Conservation (phyloP, 37 sponge, comb jelly and placozoan genomes). For the Mnemiopsis leidyi region DNA sequence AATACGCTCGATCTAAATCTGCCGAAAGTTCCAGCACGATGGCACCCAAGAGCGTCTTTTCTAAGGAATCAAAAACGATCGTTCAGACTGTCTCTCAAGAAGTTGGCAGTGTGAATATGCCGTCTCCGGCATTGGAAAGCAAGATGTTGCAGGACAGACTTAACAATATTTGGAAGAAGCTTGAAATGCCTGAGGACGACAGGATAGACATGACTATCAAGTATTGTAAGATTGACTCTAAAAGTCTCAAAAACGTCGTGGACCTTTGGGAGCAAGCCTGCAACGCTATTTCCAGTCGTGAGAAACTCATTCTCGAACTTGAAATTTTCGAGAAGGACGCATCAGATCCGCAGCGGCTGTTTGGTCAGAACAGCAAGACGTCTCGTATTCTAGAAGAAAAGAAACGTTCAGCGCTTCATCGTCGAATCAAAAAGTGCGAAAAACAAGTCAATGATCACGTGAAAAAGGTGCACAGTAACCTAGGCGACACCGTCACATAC, state of each 20-base stretch:
- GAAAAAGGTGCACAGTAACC: constrained; percentile 1
- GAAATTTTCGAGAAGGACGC: constrained; percentile 80
- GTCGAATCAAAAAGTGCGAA: constrained; percentile 63
- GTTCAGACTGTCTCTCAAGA: not conserved
- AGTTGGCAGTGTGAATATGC: not conserved
- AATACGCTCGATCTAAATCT: not conserved
- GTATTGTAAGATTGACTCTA: constrained; percentile 70
- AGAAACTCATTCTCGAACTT: constrained; percentile 68
- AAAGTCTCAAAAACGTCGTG: not conserved
- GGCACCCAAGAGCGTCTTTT: not conserved
- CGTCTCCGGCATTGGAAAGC: not conserved
- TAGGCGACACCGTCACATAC: constrained; percentile 67
- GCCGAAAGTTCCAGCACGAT: not conserved
- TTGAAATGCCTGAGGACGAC: constrained; percentile 71
- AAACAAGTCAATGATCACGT: constrained; percentile 13
- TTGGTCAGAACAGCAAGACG: constrained; percentile 70
- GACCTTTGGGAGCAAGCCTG: constrained; percentile 78
- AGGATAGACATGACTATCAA: constrained; percentile 92
- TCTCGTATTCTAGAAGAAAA: constrained; percentile 77
- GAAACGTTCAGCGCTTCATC: constrained; percentile 70
- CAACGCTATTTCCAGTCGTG: constrained; percentile 72
- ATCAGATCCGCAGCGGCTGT: constrained; percentile 86
- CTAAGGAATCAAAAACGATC: constrained; percentile 4
- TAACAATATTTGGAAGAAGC: constrained; percentile 71
- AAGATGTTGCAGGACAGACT: constrained; percentile 70